Evolutionary conservation across 2,888 invertebrate genomes (phyloP), one percentile per base, ranked within the genome.

Genomic region (Drosophila recens): DNA sequence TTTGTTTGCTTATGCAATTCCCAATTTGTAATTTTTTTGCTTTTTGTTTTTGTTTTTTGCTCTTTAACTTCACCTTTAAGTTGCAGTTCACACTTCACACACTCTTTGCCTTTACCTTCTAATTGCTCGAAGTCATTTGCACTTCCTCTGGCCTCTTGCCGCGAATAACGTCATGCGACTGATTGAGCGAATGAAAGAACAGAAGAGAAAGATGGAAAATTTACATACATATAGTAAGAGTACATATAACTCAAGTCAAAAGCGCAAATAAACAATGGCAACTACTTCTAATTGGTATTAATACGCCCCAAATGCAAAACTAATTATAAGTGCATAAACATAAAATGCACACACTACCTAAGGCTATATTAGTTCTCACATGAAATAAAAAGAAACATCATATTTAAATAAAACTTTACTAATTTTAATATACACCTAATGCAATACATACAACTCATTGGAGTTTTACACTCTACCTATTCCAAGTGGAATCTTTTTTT

Each of bases 21-120:
- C 42, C n/a, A 38, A 10, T 33, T 43, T 38, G 38, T 42, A 13
- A 20, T 30, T 38, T 27, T 27, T 5, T 27, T 27, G 23, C 23
- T 15, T 40, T 34, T 48, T 57, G 15, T 33, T 53, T 38, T 33
- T 48, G 17, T 48, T 59, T 20, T 48, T 30, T 34, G 23, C 45
- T 33, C 48, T 36, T 40, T 33, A 23, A 17, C 40, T 54, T 62
- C 42, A 56, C 20, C 43, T 65, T 45, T 38, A 4, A 17, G 11
- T 51, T 64, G 13, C 49, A 52, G 48, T 43, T 67, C 36, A 36
- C 78, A 65, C 57, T 78, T 65, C 45, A 9, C 43, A n/a, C 61
- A 33, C 40, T 43, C 48, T 58, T 27, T 9, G 51, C 13, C 20
- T 51, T 17, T 11, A 2, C 34, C 49, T 20, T 51, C 40, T 48